Conservation (phyloP, 1,140 invertebrate species). For the Penaeus indicus region DNA sequence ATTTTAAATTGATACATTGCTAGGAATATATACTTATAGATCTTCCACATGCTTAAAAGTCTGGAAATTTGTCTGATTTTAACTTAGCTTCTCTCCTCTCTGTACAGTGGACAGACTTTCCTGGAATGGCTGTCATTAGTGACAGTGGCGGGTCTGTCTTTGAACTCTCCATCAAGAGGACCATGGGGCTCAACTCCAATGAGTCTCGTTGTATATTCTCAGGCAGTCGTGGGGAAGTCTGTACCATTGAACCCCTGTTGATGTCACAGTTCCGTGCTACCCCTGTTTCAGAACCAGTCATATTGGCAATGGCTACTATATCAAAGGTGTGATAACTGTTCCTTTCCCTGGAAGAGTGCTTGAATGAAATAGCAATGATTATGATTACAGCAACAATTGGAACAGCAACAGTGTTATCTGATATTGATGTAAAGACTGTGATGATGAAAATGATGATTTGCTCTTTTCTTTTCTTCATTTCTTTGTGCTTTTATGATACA, state of each 20-base stretch:
- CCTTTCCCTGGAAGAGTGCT: constrained; percentile 10
- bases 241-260: constrained; percentile 86
- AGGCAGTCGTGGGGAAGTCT: constrained; percentile 92
- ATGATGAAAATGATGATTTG: too few relatives aligned
- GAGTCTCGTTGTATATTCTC: constrained; percentile 78
- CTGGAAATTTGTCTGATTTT: neutral
- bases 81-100: constrained; percentile 37
- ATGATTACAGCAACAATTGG: too few relatives aligned
- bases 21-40: too few relatives aligned
- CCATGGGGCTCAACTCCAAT: constrained; percentile 90
- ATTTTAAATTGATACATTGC: neutral
- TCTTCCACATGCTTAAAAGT: too few relatives aligned
- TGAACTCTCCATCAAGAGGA: constrained; percentile 90
- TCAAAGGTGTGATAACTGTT: constrained; percentile 77
- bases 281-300: constrained; percentile 81
- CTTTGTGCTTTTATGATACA: too few relatives aligned
- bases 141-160: constrained; percentile 99
- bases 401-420: too few relatives aligned
- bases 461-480: too few relatives aligned
- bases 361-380: neutral
- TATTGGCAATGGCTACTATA: constrained; percentile 92
- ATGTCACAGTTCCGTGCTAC: constrained; percentile 78
- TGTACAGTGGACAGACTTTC: constrained; percentile 81
- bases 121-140: constrained; percentile 84
- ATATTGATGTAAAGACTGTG: too few relatives aligned